Evolutionary conservation across 2,888 invertebrate species (phyloP), one percentile per base, ranked within the genome.

Genomic region (Campaea margaritaria): DNA sequence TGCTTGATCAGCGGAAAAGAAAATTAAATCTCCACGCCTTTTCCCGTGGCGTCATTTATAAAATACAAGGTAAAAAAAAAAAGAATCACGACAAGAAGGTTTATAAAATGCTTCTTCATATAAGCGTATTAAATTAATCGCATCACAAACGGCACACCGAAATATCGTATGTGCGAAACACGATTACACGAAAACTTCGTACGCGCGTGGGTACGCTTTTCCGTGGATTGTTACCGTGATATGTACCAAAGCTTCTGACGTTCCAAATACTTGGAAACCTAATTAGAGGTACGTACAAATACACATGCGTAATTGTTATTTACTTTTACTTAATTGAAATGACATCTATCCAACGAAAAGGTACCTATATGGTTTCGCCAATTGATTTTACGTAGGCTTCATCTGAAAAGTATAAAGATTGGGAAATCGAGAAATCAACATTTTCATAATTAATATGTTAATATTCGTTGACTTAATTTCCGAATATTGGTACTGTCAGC

Each of bases 101-200:
- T 58, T 53, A 45, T 49, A 41, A 21, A 52, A 43, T 42, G 47
- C 15, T 52, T n/a, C n/a, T n/a, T 41, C 14, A 15, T 13, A 39
- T 45, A 53, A 53, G 45, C 53, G 48, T 45, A 45, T 53, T 59
- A 53, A 27, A 39, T 59, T 49, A 53, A 48, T 53, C 47, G 41
- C 28, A 47, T 50, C 38, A 38, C 45, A 45, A 48, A 41, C 21
- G 45, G 16, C 28, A 44, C 15, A 13, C 27, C 13, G 27, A 44
- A 36, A 48, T 36, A 45, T 14, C 13, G 15, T 31, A 39, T n/a
- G 15, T 45, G 9, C 28, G 31, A 14, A 31, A 31, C 31, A 14
- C 31, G 31, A 45, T 31, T 45, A 45, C 10, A 14, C 10, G 11
- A 27, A 42, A 42, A 8, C 12, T 42, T 9, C 11, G 27, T 27